A percentile compares a stretch with the other conserved stretches of the same genome.
These are phyloP conservation scores for Coilia nasus DNA, from an alignment of 2,797 vertebrate genomes.

Conservation along the genomic window DNA sequence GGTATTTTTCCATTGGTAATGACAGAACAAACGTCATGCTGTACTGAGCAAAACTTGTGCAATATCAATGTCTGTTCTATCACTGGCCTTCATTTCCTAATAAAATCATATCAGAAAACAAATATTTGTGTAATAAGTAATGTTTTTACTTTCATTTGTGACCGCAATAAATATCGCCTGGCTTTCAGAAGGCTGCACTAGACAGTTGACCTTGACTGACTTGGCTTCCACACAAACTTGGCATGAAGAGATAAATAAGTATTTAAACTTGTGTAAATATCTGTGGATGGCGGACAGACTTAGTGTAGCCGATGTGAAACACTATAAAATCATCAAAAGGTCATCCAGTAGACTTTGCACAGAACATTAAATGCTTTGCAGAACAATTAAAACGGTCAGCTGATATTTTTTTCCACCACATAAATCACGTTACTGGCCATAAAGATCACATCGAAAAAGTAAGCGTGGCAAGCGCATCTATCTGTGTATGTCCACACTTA, in stretches of 20 bases:
- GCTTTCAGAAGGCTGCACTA: not conserved
- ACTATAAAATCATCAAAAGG: not conserved
- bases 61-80: not conserved
- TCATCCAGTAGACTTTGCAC: not conserved
- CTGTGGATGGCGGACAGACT: slow-evolving; percentile 1
- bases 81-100: not conserved
- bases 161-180: not conserved
- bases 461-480: not conserved
- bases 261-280: slow-evolving; percentile 16
- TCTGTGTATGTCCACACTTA: not conserved
- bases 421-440: not conserved
- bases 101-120: not conserved
- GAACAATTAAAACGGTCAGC: not conserved
- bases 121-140: not conserved
- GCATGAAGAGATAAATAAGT: slow-evolving; percentile 20
- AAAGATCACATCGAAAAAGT: not conserved
- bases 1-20: not conserved
- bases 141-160: not conserved
- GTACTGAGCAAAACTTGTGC: not conserved
- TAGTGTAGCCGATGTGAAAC: not conserved
- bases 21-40: not conserved
- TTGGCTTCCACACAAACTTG: not conserved
- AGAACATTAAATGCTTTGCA: not conserved
- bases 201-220: slow-evolving; percentile 24
- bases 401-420: not conserved